Evolutionary conservation across 2,113 vertebrate species (phyloP).

Genomic region (Delphinapterus leucas): DNA sequence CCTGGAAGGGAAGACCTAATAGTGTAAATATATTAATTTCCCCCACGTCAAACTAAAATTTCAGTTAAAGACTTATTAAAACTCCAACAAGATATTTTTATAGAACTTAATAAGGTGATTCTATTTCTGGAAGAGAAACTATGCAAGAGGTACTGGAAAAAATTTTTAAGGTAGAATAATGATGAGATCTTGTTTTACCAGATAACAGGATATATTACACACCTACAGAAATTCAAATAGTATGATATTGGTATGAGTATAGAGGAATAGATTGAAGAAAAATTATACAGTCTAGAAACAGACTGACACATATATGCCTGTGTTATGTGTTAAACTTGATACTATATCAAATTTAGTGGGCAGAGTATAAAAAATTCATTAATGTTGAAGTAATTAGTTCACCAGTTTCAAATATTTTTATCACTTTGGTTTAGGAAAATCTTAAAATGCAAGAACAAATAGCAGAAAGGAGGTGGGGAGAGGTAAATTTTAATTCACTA

Average conservation of each 20-base stretch:
- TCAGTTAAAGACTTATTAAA: neutral
- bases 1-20: neutral
- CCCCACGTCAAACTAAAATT: neutral
- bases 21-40: neutral
- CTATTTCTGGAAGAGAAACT: neutral
- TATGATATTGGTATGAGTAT: neutral
- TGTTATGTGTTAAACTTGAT: neutral
- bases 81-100: neutral
- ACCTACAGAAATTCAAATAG: neutral
- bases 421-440: neutral
- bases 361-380: neutral
- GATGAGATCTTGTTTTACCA: neutral
- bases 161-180: neutral
- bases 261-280: neutral
- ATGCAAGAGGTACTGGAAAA: neutral
- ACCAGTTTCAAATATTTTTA: neutral
- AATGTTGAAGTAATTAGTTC: neutral
- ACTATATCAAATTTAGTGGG: neutral
- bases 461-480: neutral
- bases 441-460: neutral
- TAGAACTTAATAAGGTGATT: neutral
- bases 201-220: neutral
- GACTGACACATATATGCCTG: neutral
- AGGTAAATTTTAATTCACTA: neutral
- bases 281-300: neutral